phyloP scores from a whole-genome alignment of 2,113 vertebrate species.

The Zapornia atra region DNA sequence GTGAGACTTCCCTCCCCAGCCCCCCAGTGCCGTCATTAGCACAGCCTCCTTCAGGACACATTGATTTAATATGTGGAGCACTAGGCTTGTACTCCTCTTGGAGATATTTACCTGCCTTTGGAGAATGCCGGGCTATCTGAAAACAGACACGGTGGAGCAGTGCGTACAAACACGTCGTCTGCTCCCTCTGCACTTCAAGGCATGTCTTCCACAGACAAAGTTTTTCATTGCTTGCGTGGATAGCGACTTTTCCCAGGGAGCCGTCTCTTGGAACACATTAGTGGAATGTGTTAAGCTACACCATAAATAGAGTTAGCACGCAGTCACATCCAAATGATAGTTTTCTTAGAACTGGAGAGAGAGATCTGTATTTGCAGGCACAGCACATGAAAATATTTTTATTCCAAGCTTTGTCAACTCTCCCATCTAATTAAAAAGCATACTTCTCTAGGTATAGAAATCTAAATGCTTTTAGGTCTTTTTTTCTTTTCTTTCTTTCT shows the following conservation, averaged over 20 bases:
- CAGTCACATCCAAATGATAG: background rate
- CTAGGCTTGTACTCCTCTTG: background rate
- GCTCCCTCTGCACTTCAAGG: background rate
- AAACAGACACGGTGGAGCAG: background rate
- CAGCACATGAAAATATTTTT: slow-evolving; percentile 49
- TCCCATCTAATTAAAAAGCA: slow-evolving; percentile 58
- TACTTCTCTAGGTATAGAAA: slow-evolving; percentile 17
- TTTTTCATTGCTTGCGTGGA: background rate
- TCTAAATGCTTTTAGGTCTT: slow-evolving; percentile 25
- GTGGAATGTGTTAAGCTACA: background rate
- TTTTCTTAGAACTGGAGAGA: background rate
- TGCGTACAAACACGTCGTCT: background rate
- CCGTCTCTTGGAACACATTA: background rate
- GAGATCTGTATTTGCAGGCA: slow-evolving; percentile 31
- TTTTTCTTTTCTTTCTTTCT: too few relatives aligned
- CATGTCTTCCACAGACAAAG: background rate
- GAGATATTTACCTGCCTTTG: background rate
- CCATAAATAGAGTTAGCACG: background rate
- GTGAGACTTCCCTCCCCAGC: background rate
- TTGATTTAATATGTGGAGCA: slow-evolving; percentile 14
- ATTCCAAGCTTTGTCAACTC: slow-evolving; percentile 55
- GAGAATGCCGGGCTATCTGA: background rate
- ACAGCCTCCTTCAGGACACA: background rate
- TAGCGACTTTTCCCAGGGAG: background rate
- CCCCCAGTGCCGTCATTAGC: background rate